Percentiles rank a stretch among this genome's conserved stretches.
Conservation (phyloP, 2,888 invertebrate genomes). For the Hetaerina titia region DNA sequence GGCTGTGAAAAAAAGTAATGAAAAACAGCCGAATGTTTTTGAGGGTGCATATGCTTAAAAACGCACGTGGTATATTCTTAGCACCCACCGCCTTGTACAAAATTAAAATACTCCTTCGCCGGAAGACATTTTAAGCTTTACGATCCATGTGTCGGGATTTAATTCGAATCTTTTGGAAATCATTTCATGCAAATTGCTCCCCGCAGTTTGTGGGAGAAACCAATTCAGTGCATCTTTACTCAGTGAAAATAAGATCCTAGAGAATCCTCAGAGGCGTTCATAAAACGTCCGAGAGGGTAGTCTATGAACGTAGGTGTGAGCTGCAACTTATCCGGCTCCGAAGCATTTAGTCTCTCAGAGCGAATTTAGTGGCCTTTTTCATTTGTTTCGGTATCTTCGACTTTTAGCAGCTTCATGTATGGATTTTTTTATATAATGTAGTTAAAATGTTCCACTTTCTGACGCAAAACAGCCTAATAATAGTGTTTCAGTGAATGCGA, state of each 20-base stretch:
- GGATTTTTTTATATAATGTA: too few relatives aligned
- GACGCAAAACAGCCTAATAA: too few relatives aligned
- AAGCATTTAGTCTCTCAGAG: neutral
- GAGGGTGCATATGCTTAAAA: constrained; percentile 60
- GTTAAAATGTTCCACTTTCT: too few relatives aligned
- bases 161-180: constrained; percentile 58
- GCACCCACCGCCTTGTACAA: neutral
- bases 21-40: constrained; percentile 20
- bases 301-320: neutral
- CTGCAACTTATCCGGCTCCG: neutral
- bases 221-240: too few relatives aligned
- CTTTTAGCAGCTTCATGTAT: too few relatives aligned
- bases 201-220: neutral
- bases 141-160: constrained; percentile 50
- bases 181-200: constrained; percentile 50
- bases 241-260: neutral
- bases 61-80: neutral
- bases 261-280: neutral
- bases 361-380: neutral
- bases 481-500: too few relatives aligned
- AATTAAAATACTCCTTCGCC: constrained; percentile 35
- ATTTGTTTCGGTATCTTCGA: neutral
- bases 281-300: neutral
- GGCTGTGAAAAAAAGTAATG: constrained; percentile 8
- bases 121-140: constrained; percentile 41